A percentile compares a stretch with the other conserved stretches of the same genome.
Evolutionary conservation across 2,797 vertebrate genomes (phyloP).

Genomic region (Australoheros facetus): DNA sequence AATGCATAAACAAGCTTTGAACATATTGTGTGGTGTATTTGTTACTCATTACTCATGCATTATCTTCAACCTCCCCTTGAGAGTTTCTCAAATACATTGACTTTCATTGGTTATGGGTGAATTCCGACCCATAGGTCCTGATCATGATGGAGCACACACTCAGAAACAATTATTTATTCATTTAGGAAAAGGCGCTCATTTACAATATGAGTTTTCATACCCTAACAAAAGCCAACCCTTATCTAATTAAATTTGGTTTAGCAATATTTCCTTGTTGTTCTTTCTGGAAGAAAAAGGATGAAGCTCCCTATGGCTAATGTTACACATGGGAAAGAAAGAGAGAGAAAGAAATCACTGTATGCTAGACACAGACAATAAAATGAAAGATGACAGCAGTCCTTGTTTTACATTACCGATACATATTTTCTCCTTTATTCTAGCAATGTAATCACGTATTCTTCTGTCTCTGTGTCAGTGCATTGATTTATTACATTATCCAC

Average conservation of each 20-base stretch:
- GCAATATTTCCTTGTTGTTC: not conserved
- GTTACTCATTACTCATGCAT: not conserved
- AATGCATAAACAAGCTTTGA: constrained; percentile 5
- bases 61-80: not conserved
- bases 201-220: not conserved
- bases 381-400: not conserved
- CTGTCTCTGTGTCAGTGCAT: not conserved
- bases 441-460: not conserved
- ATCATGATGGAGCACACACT: not conserved
- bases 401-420: not conserved
- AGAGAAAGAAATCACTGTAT: not conserved
- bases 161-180: not conserved
- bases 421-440: not conserved
- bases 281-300: not conserved
- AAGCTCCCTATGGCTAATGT: not conserved
- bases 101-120: not conserved
- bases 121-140: not conserved
- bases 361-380: not conserved
- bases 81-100: not conserved
- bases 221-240: not conserved
- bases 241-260: constrained; percentile 1
- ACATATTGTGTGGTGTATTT: not conserved
- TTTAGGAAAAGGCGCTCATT: not conserved
- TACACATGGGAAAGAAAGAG: not conserved
- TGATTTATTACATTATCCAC: not conserved